phyloP scores from a whole-genome alignment of 53 echinoderm and acorn worm species.

The Holothuria scabra region DNA sequence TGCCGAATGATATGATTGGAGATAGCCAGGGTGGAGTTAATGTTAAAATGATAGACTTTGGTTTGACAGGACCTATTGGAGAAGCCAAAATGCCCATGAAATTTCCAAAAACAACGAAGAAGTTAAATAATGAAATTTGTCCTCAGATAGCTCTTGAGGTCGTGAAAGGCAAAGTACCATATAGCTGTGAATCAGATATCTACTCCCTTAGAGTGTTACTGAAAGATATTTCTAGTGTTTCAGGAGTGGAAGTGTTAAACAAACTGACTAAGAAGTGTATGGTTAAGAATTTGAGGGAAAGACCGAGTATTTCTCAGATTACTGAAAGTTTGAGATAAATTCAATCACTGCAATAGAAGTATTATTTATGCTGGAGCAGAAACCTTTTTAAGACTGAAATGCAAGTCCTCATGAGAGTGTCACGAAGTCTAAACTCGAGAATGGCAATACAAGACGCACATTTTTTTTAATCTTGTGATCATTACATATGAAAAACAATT shows the following conservation, averaged over 20 bases:
- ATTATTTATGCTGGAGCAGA: background rate
- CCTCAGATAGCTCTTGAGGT: conserved; percentile 29
- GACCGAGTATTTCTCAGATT: background rate
- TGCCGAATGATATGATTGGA: background rate
- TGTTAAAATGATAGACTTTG: conserved; percentile 40
- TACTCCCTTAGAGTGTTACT: conserved; percentile 9
- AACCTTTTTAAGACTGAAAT: too few relatives aligned
- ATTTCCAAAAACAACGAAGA: conserved; percentile 16
- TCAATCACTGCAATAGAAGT: background rate
- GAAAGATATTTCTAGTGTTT: background rate
- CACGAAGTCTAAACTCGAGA: too few relatives aligned
- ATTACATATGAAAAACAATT: too few relatives aligned
- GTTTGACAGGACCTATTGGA: conserved; percentile 12
- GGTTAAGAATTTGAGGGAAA: background rate
- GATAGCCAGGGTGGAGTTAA: background rate
- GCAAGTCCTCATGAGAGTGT: too few relatives aligned
- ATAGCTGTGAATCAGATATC: conserved; percentile 29
- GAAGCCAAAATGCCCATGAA: conserved; percentile 3
- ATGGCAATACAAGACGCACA: too few relatives aligned
- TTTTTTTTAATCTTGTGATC: too few relatives aligned
- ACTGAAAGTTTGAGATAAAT: background rate
- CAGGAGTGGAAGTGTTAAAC: background rate
- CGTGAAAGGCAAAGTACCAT: conserved; percentile 20
- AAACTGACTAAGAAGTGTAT: conserved; percentile 7
- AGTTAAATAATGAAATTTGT: background rate